Base-by-base conservation (phyloP, 1,140 invertebrate species). In the Lamellibrachia luymesi region DNA sequence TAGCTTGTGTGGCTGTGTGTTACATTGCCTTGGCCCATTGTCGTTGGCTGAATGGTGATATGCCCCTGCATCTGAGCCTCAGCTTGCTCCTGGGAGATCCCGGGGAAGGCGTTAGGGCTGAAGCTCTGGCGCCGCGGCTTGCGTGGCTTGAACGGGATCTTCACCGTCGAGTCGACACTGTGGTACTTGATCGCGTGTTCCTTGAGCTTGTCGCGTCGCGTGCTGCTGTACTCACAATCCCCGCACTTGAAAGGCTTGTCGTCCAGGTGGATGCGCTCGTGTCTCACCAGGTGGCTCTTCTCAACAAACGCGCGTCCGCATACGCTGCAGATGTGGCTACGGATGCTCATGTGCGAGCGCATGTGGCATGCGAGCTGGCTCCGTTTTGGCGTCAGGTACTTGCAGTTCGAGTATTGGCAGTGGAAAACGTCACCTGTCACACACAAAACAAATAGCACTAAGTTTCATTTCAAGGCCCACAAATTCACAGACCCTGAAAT, bases 241-340 rank as follows among this genome's bases (percentile, higher is more conserved):
- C 96, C 93, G 95, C 97, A 97, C 92, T 95, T 95, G 94, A 96
- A 96, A 4, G 97, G 97, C 94, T 97, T 97, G 90, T 97, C 97
- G 93, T 97, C 96, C 4, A 97, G 95, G 95, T 98, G 97, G 92
- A 97, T 97, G 56, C 97, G 95, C 94, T 97, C 97, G 95, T 98
- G 97, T 25, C 97, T 95, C 25, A 97, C 97, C 38, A 98, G 95
- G 95, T 98, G 97, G 56, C 97, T 97, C 94, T 97, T 97, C 94
- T 98, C 97, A 94, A 97, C 97, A 94, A 98, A 98, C 13, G 97
- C 97, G 92, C 97, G 96, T 5, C 97, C 97, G 95, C 97, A 98
- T 25, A 97, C 96, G 64, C 96, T 95, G 95, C 97, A 98, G 49
- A 96, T 96, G 95, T 97, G 97, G 10, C 97, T 97, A n/a, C 97